These are phyloP conservation scores for Gymnoscelis rufifasciata DNA, from an alignment of 2,888 invertebrate species.

Conservation along the genomic window DNA sequence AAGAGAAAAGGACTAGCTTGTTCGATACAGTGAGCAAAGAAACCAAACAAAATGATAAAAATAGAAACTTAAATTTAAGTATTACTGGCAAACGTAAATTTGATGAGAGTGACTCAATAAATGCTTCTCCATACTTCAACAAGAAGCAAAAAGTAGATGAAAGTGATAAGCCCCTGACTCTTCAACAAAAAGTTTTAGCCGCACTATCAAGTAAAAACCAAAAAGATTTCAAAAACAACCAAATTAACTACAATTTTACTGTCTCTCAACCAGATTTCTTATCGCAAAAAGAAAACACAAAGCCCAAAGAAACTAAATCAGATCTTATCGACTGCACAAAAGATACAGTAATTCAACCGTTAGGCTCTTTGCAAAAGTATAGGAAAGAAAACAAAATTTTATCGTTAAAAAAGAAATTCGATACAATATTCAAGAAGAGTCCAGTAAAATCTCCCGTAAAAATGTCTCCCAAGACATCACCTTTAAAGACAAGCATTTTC, in stretches of 20 bases:
- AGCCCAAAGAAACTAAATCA: slow-evolving; percentile 30
- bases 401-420: slow-evolving; percentile 38
- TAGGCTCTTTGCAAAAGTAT: slow-evolving; percentile 53
- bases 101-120: slow-evolving; percentile 36
- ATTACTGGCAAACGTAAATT: slow-evolving; percentile 39
- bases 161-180: slow-evolving; percentile 36
- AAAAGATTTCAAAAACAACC: slow-evolving; percentile 32
- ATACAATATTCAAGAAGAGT: slow-evolving; percentile 33
- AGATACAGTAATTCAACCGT: slow-evolving; percentile 29
- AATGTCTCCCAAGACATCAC: slow-evolving; percentile 19
- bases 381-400: slow-evolving; percentile 43
- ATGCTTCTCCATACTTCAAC: slow-evolving; percentile 61
- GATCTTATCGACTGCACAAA: slow-evolving; percentile 21
- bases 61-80: slow-evolving; percentile 1
- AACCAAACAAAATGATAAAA: slow-evolving; percentile 28
- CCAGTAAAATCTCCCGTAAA: slow-evolving; percentile 23
- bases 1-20: slow-evolving; percentile 10
- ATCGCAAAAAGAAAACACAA: slow-evolving; percentile 56
- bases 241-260: slow-evolving; percentile 38
- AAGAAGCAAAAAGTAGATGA: slow-evolving; percentile 54
- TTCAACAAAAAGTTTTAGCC: slow-evolving; percentile 58
- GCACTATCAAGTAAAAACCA: slow-evolving; percentile 45
- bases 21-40: slow-evolving; percentile 10
- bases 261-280: slow-evolving; percentile 35
- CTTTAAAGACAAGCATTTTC: slow-evolving; percentile 10